Conservation (phyloP, 2,888 invertebrate species). For the Cheilosia soror region DNA sequence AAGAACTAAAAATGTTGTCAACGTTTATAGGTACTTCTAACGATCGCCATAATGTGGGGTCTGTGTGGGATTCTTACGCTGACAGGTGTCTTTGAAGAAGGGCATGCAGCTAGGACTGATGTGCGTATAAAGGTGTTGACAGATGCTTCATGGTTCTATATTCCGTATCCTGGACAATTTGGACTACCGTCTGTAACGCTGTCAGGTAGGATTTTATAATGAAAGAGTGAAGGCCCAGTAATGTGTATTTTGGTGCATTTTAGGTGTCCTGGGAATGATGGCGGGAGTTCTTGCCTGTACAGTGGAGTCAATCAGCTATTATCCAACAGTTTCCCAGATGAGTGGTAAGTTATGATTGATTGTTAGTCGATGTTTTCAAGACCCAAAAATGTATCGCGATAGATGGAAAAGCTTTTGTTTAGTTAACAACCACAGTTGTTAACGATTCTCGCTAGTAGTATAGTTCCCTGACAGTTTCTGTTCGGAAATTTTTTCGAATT, state of each 20-base stretch:
- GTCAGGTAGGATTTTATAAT: constrained; percentile 76
- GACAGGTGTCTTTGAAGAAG: constrained; percentile 86
- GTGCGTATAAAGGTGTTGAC: constrained; percentile 88
- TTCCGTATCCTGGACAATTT: constrained; percentile 94
- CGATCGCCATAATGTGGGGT: constrained; percentile 91
- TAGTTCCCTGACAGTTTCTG: too few species aligned
- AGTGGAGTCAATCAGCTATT: constrained; percentile 94
- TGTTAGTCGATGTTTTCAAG: too few species aligned
- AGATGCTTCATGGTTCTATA: constrained; percentile 91
- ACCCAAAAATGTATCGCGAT: too few species aligned
- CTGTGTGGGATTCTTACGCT: constrained; percentile 89
- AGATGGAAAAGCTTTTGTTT: too few species aligned
- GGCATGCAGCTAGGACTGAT: constrained; percentile 90
- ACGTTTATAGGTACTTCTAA: constrained; percentile 87
- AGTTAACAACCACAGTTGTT: too few species aligned
- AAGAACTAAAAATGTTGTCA: constrained; percentile 16
- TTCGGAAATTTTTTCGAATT: too few species aligned
- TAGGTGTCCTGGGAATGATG: constrained; percentile 90
- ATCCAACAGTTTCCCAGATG: constrained; percentile 95
- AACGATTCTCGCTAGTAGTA: too few species aligned
- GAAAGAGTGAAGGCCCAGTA: background rate
- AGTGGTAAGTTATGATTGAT: constrained; percentile 84
- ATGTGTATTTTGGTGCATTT: constrained; percentile 74
- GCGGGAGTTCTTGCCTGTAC: constrained; percentile 92
- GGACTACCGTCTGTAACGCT: constrained; percentile 89